These are phyloP conservation scores for Protobothrops mucrosquamatus DNA, from an alignment of 2,113 vertebrate species.

Conservation along the genomic window DNA sequence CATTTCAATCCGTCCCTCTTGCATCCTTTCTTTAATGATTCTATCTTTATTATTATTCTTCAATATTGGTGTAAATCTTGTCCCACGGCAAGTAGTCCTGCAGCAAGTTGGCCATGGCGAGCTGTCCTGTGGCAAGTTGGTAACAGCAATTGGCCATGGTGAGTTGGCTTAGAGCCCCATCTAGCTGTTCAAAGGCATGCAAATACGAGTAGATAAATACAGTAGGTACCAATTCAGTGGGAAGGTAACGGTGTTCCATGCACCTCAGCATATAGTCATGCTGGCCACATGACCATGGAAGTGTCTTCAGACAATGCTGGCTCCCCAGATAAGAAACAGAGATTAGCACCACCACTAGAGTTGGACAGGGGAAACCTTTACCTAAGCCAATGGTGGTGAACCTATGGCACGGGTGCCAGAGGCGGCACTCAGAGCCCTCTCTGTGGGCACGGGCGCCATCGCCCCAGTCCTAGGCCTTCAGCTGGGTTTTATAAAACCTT, in stretches of 20 bases:
- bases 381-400: neutral
- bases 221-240: neutral
- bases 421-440: no score
- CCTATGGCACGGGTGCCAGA: no score
- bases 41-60: neutral
- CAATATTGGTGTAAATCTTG: neutral
- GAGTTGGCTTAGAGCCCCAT: neutral
- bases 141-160: no score
- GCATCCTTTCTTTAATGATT: no score
- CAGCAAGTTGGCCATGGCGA: no score
- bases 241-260: neutral
- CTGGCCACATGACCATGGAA: neutral
- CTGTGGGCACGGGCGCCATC: no score
- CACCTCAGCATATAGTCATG: no score
- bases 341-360: neutral
- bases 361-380: neutral
- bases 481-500: no score
- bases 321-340: neutral
- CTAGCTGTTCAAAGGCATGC: neutral
- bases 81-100: neutral
- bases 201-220: neutral
- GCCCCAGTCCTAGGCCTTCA: no score
- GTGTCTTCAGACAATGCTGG: neutral
- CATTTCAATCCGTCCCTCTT: no score
- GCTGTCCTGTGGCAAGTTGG: no score